Evolutionary conservation across 2,797 vertebrate species (phyloP).

Genomic region (Labroides dimidiatus): DNA sequence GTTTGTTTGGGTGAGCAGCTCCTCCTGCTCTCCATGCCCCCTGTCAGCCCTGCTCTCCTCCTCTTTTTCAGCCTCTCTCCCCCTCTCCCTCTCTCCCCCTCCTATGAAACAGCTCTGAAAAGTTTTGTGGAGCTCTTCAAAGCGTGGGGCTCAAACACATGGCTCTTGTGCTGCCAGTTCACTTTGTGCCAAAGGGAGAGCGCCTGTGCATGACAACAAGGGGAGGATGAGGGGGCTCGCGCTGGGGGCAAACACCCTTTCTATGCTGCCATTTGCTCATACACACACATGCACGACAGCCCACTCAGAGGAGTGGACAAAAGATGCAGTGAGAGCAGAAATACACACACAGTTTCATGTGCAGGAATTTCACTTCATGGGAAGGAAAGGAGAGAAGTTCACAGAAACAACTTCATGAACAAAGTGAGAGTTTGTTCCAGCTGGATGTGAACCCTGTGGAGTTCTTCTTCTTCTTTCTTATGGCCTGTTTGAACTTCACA

Average conservation of each 20-base stretch:
- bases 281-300: conserved; percentile 51
- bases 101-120: conserved; percentile 64
- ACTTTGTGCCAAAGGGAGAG: conserved; percentile 77
- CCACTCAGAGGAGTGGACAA: conserved; percentile 55
- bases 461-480: conserved; percentile 31
- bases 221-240: conserved; percentile 79
- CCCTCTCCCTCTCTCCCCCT: conserved; percentile 47
- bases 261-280: conserved; percentile 50
- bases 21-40: conserved; percentile 56
- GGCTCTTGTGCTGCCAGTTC: conserved; percentile 79
- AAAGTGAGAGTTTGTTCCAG: conserved; percentile 18
- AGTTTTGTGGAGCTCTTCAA: conserved; percentile 77
- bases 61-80: conserved; percentile 32
- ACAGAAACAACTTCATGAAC: conserved; percentile 4
- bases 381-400: conserved; percentile 13
- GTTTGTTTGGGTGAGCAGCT: conserved; percentile 56
- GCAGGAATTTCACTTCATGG: conserved; percentile 16
- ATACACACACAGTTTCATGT: conserved; percentile 31
- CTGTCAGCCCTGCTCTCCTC: conserved; percentile 47
- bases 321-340: conserved; percentile 34
- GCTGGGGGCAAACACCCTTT: conserved; percentile 72
- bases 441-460: conserved; percentile 39
- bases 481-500: conserved; percentile 59
- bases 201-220: conserved; percentile 86
- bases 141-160: conserved; percentile 81